phyloP scores from a whole-genome alignment of 1,140 invertebrate genomes.

The Drosophila equinoxialis region DNA sequence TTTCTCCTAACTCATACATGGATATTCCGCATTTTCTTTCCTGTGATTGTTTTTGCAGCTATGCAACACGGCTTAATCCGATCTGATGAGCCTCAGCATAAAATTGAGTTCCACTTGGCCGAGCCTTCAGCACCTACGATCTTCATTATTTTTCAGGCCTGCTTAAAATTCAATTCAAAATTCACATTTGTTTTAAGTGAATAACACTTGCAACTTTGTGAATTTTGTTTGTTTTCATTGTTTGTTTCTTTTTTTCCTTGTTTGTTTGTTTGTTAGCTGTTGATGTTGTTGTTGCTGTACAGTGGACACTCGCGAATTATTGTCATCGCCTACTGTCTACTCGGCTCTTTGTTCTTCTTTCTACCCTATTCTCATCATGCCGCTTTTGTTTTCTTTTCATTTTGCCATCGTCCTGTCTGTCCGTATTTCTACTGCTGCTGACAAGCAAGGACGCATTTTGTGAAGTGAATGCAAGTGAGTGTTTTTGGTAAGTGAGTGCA shows the following conservation, averaged over 20 bases:
- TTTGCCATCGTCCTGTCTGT: neutral
- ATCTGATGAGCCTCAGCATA: neutral
- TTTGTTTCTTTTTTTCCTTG: neutral
- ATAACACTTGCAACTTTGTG: slow-evolving; percentile 1
- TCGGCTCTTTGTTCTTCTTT: neutral
- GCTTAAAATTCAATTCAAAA: slow-evolving; percentile 4
- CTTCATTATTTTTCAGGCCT: neutral
- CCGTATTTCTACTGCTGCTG: neutral
- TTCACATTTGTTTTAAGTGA: slow-evolving; percentile 5
- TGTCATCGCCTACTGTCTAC: neutral
- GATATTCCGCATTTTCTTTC: neutral
- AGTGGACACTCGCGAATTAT: slow-evolving; percentile 12
- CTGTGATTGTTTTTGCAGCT: neutral
- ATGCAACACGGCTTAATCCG: slow-evolving; percentile 4
- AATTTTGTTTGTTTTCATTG: neutral
- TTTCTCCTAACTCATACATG: neutral
- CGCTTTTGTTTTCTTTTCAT: slow-evolving; percentile 8
- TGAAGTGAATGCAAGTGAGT: slow-evolving; percentile 11
- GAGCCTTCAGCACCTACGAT: neutral
- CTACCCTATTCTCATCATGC: neutral
- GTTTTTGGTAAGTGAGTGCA: slow-evolving; percentile 4
- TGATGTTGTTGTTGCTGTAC: slow-evolving; percentile 2
- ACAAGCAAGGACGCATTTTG: slow-evolving; percentile 12
- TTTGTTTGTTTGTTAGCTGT: neutral
- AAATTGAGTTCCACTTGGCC: neutral